Conservation (phyloP, 2,797 vertebrate genomes). For the Gallirallus australis region DNA sequence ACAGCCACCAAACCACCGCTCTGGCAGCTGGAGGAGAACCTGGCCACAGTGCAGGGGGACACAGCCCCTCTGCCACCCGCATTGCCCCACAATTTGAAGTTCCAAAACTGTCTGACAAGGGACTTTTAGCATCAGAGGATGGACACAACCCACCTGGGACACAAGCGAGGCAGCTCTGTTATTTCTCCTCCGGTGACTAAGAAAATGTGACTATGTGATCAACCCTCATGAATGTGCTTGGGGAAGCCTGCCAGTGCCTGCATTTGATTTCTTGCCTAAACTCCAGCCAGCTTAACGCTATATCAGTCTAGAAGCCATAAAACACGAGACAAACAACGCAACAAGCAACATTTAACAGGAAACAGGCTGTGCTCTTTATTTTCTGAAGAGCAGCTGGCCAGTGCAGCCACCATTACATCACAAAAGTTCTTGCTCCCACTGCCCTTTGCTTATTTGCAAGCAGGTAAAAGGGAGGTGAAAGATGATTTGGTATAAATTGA, state of each 20-base stretch:
- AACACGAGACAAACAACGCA: not conserved
- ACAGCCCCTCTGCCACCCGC: not conserved
- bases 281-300: constrained; percentile 23
- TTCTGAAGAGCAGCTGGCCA: not conserved
- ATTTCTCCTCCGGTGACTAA: not conserved
- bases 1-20: rapidly evolving
- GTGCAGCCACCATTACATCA: not conserved
- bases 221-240: not conserved
- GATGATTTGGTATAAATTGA: not conserved
- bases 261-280: constrained; percentile 38
- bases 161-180: not conserved
- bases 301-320: constrained; percentile 44
- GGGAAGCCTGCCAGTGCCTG: constrained; percentile 45
- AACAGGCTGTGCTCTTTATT: not conserved
- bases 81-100: not conserved
- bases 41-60: rapidly evolving
- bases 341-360: constrained; percentile 16
- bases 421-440: not conserved
- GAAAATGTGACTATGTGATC: not conserved
- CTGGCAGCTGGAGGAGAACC: rapidly evolving
- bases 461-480: not conserved
- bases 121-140: not conserved
- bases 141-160: rapidly evolving
- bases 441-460: not conserved
- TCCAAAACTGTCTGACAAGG: not conserved